Evolutionary conservation across 2,888 invertebrate genomes (phyloP), one percentile per base, ranked within the genome.

Genomic region (Coelopa pilipes): DNA sequence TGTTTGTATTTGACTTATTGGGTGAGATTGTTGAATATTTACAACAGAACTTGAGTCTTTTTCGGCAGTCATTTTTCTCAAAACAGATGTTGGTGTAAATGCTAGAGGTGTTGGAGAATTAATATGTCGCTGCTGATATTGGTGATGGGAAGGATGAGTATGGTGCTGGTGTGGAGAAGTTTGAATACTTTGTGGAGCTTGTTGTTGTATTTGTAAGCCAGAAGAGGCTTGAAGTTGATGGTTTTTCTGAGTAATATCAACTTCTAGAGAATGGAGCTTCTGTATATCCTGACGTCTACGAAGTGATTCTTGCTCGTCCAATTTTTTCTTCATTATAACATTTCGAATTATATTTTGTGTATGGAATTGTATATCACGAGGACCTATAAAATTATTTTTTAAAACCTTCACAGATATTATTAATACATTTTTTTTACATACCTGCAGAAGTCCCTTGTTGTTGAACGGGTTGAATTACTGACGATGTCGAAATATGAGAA

Each of bases 31-130:
- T 69, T 70, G 78, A 70, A 55, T 71, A 55, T 57, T 71, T 70
- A 47, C 49, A 12, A 60, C 74, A 47, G 76, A 62, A 60, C 74
- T 65, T 17, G 74, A 65, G 24, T 95, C 94, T 85, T 95, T 95
- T 81, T 96, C 96, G 1, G 96, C 96, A 9, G 96, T 96, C 96
- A 97, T 96, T 89, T 97, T 97, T 77, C 96, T 92, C 83, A 97
- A 90, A 76, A 97, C 97, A 76, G 97, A 96, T 47, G 97, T 97
- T 75, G 97, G 97, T 0, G 96, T 97, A 88, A 97, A 97, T 24
- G 96, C 93, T 80, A 95, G 90, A 15, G 94, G 94, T 46, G 92
- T 91, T 13, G 92, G 92, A 19, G 92, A 91, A 78, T 85, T 84
- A 45, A 80, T 80, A 72, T 83, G 85, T 11, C 80, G 83, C 72